These are phyloP conservation scores for Drosophila putrida DNA, from an alignment of 2,888 invertebrate species.

Conservation along the genomic window DNA sequence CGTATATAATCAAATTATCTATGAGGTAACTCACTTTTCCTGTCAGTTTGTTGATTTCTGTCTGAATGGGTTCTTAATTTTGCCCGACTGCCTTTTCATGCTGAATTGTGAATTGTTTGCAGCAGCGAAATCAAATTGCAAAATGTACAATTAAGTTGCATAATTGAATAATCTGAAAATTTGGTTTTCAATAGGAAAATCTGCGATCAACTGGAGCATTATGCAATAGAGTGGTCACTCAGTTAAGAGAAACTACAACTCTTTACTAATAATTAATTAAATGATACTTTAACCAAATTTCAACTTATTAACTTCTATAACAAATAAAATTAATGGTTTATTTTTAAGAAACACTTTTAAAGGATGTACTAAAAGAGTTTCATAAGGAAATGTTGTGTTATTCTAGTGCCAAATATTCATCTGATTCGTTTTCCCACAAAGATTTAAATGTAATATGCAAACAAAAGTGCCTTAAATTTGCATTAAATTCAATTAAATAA, in stretches of 20 bases:
- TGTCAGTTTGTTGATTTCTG: conserved; percentile 19
- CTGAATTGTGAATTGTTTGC: conserved; percentile 21
- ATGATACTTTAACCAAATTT: too few relatives aligned
- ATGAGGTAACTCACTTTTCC: not conserved
- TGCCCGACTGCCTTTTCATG: conserved; percentile 20
- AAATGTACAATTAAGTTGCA: conserved; percentile 26
- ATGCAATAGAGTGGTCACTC: conserved; percentile 2
- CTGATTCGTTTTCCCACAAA: not conserved
- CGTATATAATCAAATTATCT: not conserved
- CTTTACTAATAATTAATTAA: too few relatives aligned
- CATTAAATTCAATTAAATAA: conserved; percentile 44
- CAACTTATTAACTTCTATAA: too few relatives aligned
- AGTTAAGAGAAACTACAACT: too few relatives aligned
- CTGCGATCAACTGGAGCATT: not conserved
- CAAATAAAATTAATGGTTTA: too few relatives aligned
- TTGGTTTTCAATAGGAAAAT: not conserved
- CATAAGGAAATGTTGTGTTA: too few relatives aligned
- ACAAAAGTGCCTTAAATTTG: conserved; percentile 35
- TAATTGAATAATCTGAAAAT: conserved; percentile 30
- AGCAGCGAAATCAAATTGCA: conserved; percentile 36
- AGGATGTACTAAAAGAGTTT: too few relatives aligned
- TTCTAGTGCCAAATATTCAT: not conserved
- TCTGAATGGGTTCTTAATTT: conserved; percentile 47
- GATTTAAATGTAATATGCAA: conserved; percentile 5
- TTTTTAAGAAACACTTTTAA: too few relatives aligned